Evolutionary conservation across 2,113 vertebrate genomes (phyloP).

Genomic region (Spea bombifrons): DNA sequence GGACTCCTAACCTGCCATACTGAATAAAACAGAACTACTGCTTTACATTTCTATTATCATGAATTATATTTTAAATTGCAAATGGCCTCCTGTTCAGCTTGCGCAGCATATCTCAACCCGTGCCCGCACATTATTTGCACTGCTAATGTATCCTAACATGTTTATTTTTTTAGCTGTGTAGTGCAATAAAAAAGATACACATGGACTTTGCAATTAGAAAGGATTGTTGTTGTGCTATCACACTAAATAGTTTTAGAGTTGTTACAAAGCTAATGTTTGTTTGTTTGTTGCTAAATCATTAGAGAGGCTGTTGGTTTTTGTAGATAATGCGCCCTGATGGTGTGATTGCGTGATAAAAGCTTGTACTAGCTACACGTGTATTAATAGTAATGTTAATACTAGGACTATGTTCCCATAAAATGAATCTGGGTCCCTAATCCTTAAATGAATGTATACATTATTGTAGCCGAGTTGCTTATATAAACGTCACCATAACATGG

Average conservation of each 20-base stretch:
- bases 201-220: conserved; percentile 31
- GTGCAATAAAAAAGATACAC: conserved; percentile 14
- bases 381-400: background rate
- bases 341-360: background rate
- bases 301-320: conserved; percentile 3
- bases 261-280: conserved; percentile 7
- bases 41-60: conserved; percentile 99
- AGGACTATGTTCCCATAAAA: too few species aligned
- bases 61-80: conserved; percentile 96
- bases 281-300: conserved; percentile 18
- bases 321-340: background rate
- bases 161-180: conserved; percentile 28
- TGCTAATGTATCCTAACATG: conserved; percentile 52
- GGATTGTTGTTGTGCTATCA: conserved; percentile 23
- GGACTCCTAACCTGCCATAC: conserved; percentile 95
- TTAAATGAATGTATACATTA: too few species aligned
- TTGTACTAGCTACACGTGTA: background rate
- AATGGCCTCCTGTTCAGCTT: conserved; percentile 73
- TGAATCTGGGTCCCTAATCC: too few species aligned
- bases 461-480: too few species aligned
- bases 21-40: conserved; percentile 93
- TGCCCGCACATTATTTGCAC: conserved; percentile 55
- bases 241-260: conserved; percentile 17
- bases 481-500: too few species aligned
- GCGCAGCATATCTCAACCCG: conserved; percentile 48